Conservation (phyloP, 2,888 invertebrate genomes). For the Dicycla oo region DNA sequence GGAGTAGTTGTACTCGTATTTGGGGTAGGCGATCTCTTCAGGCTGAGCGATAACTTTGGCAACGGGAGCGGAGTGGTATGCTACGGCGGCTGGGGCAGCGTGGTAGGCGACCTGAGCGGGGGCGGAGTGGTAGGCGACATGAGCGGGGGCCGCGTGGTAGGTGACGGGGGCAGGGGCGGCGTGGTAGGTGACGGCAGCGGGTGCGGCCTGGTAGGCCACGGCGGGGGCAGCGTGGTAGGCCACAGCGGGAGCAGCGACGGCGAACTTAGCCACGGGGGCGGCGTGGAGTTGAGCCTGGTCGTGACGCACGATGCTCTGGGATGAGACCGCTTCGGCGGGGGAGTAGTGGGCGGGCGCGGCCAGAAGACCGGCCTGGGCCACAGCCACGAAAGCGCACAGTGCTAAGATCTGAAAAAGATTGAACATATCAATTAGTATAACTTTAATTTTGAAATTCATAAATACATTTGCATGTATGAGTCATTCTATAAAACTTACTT, state of each 20-base stretch:
- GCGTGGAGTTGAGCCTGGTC: slow-evolving; percentile 72
- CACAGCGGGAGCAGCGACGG: slow-evolving; percentile 60
- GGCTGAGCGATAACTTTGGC: slow-evolving; percentile 69
- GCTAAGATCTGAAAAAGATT: slow-evolving; percentile 67
- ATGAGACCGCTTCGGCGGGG: slow-evolving; percentile 77
- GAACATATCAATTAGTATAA: slow-evolving; percentile 37
- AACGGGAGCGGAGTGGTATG: slow-evolving; percentile 71
- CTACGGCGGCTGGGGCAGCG: slow-evolving; percentile 67
- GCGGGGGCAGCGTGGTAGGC: slow-evolving; percentile 64
- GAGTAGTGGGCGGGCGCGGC: slow-evolving; percentile 81
- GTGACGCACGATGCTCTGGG: slow-evolving; percentile 81
- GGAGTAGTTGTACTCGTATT: slow-evolving; percentile 87
- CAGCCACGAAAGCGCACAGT: slow-evolving; percentile 71
- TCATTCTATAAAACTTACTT: slow-evolving; percentile 59
- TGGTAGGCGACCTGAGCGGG: slow-evolving; percentile 69
- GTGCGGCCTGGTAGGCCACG: slow-evolving; percentile 65
- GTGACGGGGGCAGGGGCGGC: slow-evolving; percentile 61
- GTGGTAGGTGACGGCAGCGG: slow-evolving; percentile 63
- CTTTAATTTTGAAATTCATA: neutral
- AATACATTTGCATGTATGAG: no score
- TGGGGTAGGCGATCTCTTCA: slow-evolving; percentile 71
- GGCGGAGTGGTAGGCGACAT: slow-evolving; percentile 64
- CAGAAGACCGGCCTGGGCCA: slow-evolving; percentile 71
- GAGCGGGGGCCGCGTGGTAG: slow-evolving; percentile 66
- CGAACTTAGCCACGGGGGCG: slow-evolving; percentile 67